Evolutionary conservation across 2,113 vertebrate genomes (phyloP).

Genomic region (Microtus montanus): DNA sequence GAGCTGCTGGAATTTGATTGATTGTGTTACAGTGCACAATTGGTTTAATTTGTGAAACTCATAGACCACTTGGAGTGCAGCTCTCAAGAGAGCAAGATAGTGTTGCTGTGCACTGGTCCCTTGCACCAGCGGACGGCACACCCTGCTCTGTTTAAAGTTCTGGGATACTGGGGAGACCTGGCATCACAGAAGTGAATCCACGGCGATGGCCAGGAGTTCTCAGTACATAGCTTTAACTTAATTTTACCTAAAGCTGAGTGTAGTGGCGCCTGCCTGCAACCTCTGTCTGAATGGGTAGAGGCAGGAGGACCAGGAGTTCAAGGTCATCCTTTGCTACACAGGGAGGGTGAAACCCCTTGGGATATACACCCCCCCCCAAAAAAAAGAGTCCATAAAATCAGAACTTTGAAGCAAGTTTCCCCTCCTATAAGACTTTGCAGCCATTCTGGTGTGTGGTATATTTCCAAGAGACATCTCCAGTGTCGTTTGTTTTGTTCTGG

Average conservation of each 20-base stretch:
- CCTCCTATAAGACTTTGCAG: not conserved
- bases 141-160: not conserved
- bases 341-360: not conserved
- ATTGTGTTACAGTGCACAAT: rapidly evolving
- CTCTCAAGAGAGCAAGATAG: rapidly evolving
- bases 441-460: rapidly evolving
- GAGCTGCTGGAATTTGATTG: no score
- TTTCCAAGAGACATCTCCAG: not conserved
- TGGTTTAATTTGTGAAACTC: not conserved
- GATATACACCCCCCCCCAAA: not conserved
- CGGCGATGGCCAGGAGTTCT: not conserved
- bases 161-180: not conserved
- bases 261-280: not conserved
- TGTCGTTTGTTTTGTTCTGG: not conserved
- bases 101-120: not conserved
- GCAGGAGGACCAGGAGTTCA: not conserved
- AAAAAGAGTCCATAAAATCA: not conserved
- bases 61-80: rapidly evolving
- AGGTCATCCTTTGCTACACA: not conserved
- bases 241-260: not conserved
- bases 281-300: not conserved
- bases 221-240: not conserved
- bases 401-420: not conserved
- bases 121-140: no score
- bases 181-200: not conserved